These are phyloP conservation scores for Trematocara zebra DNA, from an alignment of 2,113 vertebrate genomes.

Conservation along the genomic window DNA sequence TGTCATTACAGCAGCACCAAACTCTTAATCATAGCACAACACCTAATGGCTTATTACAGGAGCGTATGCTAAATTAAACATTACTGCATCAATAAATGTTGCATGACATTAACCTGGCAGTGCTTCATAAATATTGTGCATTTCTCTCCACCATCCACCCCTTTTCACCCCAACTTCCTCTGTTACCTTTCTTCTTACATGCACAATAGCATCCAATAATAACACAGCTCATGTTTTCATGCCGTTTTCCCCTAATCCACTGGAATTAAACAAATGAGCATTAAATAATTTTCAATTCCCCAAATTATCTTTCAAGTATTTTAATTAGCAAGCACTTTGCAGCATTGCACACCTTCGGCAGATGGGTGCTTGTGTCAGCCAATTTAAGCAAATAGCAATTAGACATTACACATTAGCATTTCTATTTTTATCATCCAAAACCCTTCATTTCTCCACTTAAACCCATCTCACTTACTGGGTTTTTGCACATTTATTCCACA, in stretches of 20 bases:
- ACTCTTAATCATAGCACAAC: constrained; percentile 52
- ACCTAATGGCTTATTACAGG: constrained; percentile 67
- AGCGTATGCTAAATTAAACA: constrained; percentile 73
- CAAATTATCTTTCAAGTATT: constrained; percentile 71
- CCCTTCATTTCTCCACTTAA: constrained; percentile 16
- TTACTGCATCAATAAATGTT: constrained; percentile 70
- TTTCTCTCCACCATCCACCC: constrained; percentile 25
- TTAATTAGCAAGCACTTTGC: constrained; percentile 70
- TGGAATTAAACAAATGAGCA: constrained; percentile 60
- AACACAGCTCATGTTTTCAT: constrained; percentile 10
- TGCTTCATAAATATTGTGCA: constrained; percentile 67
- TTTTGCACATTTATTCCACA: constrained; percentile 37
- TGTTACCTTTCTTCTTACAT: background rate
- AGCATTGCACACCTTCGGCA: constrained; percentile 59
- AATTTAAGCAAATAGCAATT: constrained; percentile 65
- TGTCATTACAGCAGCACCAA: constrained; percentile 53
- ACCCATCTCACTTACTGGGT: constrained; percentile 28
- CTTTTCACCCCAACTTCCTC: background rate
- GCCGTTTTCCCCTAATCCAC: constrained; percentile 29
- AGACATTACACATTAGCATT: constrained; percentile 65
- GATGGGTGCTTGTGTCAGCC: constrained; percentile 68
- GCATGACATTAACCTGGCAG: constrained; percentile 72
- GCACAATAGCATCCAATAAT: constrained; percentile 22
- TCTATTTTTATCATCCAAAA: constrained; percentile 56
- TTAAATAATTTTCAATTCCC: constrained; percentile 67